Conservation (phyloP, 2,797 vertebrate species). For the Psittacula derbiana region DNA sequence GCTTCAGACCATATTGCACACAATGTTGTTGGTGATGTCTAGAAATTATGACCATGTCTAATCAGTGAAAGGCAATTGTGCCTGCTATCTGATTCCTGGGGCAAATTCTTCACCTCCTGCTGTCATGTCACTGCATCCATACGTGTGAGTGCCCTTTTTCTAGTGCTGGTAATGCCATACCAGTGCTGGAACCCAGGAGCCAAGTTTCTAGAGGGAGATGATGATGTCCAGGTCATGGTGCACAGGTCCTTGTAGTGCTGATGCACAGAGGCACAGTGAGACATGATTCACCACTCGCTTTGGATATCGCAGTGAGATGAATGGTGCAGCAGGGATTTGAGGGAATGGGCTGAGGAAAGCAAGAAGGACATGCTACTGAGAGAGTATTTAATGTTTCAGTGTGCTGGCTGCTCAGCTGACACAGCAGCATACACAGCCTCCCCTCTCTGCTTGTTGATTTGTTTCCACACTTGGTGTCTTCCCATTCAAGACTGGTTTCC, state of each 20-base stretch:
- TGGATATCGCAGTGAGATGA: neutral
- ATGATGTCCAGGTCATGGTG: neutral
- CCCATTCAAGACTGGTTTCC: neutral
- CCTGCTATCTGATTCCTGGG: neutral
- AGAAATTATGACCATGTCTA: neutral
- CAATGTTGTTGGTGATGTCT: neutral
- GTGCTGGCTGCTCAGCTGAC: neutral
- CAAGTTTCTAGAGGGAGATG: neutral
- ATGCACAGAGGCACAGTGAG: neutral
- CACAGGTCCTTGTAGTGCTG: neutral
- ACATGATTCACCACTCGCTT: neutral
- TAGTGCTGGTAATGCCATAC: too few species aligned
- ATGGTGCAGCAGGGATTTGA: neutral
- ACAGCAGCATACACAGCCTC: neutral
- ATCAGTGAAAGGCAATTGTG: neutral
- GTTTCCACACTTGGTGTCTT: neutral
- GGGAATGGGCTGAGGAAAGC: neutral
- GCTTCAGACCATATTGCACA: neutral
- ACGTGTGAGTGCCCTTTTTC: neutral
- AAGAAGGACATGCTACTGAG: rapidly evolving
- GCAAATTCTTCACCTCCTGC: neutral
- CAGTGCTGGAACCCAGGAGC: neutral
- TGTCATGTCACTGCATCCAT: neutral
- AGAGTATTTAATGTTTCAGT: neutral
- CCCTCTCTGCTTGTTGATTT: neutral